Conservation (phyloP, 2,113 vertebrate species). For the Aptenodytes forsteri region DNA sequence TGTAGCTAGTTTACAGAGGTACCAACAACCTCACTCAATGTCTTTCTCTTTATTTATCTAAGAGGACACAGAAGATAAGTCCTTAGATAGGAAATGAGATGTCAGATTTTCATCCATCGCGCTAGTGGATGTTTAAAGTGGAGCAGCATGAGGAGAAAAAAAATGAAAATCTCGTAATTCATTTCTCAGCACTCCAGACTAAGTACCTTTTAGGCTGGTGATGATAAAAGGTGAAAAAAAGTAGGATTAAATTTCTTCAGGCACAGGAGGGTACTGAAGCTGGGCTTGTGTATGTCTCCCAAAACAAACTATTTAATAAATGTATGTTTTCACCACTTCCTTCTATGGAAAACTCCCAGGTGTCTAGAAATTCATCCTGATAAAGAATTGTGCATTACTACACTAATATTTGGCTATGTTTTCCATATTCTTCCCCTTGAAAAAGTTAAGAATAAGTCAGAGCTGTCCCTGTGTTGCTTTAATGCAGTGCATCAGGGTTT, state of each 20-base stretch:
- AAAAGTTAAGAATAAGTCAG: neutral
- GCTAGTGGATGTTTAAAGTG: neutral
- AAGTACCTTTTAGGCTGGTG: neutral
- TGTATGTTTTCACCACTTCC: neutral
- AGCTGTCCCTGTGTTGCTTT: neutral
- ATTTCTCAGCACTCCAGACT: neutral
- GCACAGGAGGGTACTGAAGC: neutral
- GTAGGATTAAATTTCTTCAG: neutral
- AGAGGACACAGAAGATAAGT: neutral
- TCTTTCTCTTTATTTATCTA: neutral
- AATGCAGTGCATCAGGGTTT: neutral
- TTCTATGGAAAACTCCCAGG: neutral
- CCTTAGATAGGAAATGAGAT: neutral
- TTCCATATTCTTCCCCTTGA: neutral
- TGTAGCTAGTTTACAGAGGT: neutral
- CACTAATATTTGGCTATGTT: neutral
- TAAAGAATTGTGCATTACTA: neutral
- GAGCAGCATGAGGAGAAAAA: neutral
- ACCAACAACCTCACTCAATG: neutral
- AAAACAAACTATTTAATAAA: neutral
- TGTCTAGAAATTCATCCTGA: neutral
- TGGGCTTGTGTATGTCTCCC: neutral
- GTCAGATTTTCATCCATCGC: neutral
- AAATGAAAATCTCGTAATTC: neutral
- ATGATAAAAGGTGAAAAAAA: neutral